Evolutionary conservation across 2,888 invertebrate genomes (phyloP), one percentile per base, ranked within the genome.

Genomic region (Anarsia innoxiella): DNA sequence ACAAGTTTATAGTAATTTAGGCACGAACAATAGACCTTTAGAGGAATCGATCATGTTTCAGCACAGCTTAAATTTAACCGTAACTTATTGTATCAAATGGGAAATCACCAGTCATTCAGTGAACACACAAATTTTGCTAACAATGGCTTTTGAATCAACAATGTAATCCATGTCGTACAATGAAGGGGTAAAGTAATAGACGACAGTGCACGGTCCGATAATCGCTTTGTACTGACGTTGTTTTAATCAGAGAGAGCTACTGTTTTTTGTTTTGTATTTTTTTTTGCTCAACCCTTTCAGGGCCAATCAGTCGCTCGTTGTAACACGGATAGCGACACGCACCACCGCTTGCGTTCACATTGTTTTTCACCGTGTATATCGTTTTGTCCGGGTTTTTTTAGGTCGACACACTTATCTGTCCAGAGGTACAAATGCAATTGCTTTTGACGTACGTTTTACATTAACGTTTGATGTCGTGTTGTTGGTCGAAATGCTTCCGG

Each of bases 221-320:
- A 76, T 76, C 77, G 75, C 80, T 78, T 79, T 78, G 80, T 76
- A 51, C 59, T 50, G 53, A 5, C 51, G 58, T 57, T 55, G 65
- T 74, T 78, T 74, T 77, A 80, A 80, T 79, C 80, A 79, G 71
- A 58, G 57, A 55, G 59, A 47, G 43, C 16, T 16, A n/a, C 49
- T 43, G 39, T 32, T 27, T 16, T 37, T 16, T 31, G 25, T 30
- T 31, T 29, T 37, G 29, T 60, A 65, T 72, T 69, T 71, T 72
- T 62, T 66, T 60, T 59, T 61, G 64, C 45, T 66, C 59, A 57
- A 67, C 70, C 73, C 73, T 73, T 74, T 73, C 69, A 66, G 67
- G 56, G 65, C 74, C 72, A 70, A 76, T 78, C 76, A 71, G 73
- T 64, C 73, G 73, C 64, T 64, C 66, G 69, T 62, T 59, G 75